Base-by-base conservation (phyloP, 2,888 invertebrate genomes). In the Sericinus montela region DNA sequence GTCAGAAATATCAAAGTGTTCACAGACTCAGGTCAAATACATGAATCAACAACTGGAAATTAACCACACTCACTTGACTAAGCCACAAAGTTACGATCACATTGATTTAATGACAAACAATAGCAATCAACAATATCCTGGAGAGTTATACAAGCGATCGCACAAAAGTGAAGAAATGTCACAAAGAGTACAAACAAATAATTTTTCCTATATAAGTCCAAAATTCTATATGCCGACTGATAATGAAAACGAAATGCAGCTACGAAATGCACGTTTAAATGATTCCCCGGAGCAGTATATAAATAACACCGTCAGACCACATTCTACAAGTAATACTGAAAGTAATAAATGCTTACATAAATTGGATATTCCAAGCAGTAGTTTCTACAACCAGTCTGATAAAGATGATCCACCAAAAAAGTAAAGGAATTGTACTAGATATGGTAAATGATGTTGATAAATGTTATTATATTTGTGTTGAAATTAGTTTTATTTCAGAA, bases 81-180 rank as follows among this genome's bases (percentile, higher is more conserved):
- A 70, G 56, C 60, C 65, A 46, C 67, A 71, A 44, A 77, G 73
- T 40, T 80, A 75, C 53, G 68, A 81, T 35, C 75, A 78, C 11
- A 78, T 79, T 58, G 76, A 78, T 48, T 63, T 78, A 44, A 69
- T 68, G 8, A 78, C 80, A 9, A 67, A 75, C 53, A 72, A 68
- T 55, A 70, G 61, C 52, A 60, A 59, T 29, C 60, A 69, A 41
- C 64, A 58, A 11, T 76, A 64, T 49, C 42, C 47, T n/a, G 65
- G 63, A 48, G 61, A 66, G 29, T 49, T 61, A 37, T 70, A 61
- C 42, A 57, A 58, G 40, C 59, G 64, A 39, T n/a, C 56, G 4
- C 59, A 52, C 19, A 61, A 54, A 28, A 65, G 58, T 29, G 65
- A 67, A 19, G 16, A 58, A 1, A 70, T 45, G 9, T 60, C 62